Conservation (phyloP, 2,888 invertebrate genomes). For the Microplitis manilae region DNA sequence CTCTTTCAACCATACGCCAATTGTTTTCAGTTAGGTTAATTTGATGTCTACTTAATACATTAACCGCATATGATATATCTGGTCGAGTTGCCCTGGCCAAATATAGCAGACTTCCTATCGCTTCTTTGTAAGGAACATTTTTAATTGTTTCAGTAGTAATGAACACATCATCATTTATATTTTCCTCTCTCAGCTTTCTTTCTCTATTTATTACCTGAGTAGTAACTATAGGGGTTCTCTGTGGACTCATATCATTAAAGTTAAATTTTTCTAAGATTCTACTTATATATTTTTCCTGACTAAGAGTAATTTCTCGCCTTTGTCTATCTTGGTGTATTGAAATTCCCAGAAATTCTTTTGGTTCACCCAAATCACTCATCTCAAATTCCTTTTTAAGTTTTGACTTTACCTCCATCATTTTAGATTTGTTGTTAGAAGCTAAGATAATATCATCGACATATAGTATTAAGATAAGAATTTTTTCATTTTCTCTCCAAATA, state of each 20-base stretch:
- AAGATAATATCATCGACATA: conserved; percentile 45
- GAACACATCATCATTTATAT: background rate
- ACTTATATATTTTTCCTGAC: conserved; percentile 21
- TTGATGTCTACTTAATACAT: conserved; percentile 46
- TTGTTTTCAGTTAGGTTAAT: conserved; percentile 41
- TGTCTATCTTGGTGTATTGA: conserved; percentile 37
- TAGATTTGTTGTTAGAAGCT: conserved; percentile 46
- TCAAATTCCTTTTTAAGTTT: conserved; percentile 43
- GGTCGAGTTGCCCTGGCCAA: conserved; percentile 47
- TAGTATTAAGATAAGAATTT: conserved; percentile 40
- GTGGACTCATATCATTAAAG: background rate
- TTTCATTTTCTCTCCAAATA: conserved; percentile 40
- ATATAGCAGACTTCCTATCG: conserved; percentile 33
- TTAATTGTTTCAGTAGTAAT: conserved; percentile 4
- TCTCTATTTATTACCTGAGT: conserved; percentile 28
- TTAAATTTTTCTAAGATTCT: conserved; percentile 30
- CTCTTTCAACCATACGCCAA: conserved; percentile 39
- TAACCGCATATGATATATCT: conserved; percentile 38
- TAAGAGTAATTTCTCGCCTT: conserved; percentile 20
- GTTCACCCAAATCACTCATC: conserved; percentile 45
- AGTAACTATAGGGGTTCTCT: conserved; percentile 46
- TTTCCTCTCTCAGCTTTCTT: conserved; percentile 3
- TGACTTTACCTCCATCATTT: conserved; percentile 44
- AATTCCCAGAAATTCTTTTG: conserved; percentile 46
- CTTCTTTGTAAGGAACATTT: background rate